phyloP scores from a whole-genome alignment of 2,797 vertebrate genomes.

The Enteromius fasciolatus region DNA sequence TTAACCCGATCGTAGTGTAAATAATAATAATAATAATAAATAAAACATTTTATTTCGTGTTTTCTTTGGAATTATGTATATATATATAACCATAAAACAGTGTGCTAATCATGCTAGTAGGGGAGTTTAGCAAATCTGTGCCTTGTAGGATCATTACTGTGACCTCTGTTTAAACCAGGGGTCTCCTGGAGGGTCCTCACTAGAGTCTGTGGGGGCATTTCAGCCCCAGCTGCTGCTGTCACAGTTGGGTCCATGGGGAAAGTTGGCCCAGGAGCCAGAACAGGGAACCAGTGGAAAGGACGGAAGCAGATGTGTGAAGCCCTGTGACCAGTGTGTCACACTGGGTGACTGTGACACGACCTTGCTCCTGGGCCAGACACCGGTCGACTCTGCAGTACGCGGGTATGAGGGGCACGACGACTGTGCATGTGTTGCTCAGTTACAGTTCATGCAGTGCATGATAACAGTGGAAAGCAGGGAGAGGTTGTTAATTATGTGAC shows the following conservation, averaged over 20 bases:
- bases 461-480: slow-evolving; percentile 22
- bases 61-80: neutral
- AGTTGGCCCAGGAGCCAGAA: slow-evolving; percentile 57
- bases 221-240: slow-evolving; percentile 69
- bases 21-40: too few species aligned
- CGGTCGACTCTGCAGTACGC: slow-evolving; percentile 59
- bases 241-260: slow-evolving; percentile 70
- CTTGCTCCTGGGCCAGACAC: slow-evolving; percentile 73
- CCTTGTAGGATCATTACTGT: slow-evolving; percentile 35
- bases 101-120: neutral
- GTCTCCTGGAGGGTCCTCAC: slow-evolving; percentile 25
- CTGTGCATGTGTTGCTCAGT: neutral
- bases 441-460: slow-evolving; percentile 32
- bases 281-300: slow-evolving; percentile 66
- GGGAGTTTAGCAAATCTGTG: neutral
- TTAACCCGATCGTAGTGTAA: neutral
- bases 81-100: too few species aligned
- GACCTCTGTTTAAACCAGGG: slow-evolving; percentile 57
- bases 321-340: slow-evolving; percentile 72
- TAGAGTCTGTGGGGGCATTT: slow-evolving; percentile 28
- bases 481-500: slow-evolving; percentile 42
- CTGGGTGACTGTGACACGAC: slow-evolving; percentile 69
- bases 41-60: neutral
- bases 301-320: slow-evolving; percentile 75
- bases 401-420: slow-evolving; percentile 16